Base-by-base conservation (phyloP, 92 coral and sea anemone genomes). In the Epizoanthus ramosus region DNA sequence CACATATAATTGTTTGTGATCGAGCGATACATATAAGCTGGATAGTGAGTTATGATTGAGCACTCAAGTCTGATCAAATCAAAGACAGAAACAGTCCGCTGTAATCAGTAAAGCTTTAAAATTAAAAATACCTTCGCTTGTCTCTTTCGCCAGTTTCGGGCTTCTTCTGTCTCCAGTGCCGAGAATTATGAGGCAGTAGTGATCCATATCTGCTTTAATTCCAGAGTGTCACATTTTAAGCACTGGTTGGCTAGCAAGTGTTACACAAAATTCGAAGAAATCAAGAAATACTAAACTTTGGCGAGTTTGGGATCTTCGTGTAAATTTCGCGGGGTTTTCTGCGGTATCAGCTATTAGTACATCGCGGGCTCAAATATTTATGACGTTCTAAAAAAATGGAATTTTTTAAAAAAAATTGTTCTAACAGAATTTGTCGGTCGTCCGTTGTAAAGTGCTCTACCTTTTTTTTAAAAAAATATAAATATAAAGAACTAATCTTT, bases 251-350 rank as follows among this genome's bases (percentile, higher is more conserved):
- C 19, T 39, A 9, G 19, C 13, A 59, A 23, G 24, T 23, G 2
- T 33, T 57, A 21, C 24, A 22, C 79, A 56, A 74, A 54, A 1
- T 19, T 19, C 63, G 2, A 56, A 74, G 19, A 56, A 74, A 7
- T 47, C 54, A 47, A 47, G 54, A 47, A 47, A 47, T 2, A 13
- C 35, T 10, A 13, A 21, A 45, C 6, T 19, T 22, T 43, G 13
- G 6, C 19, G 28, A 25, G 0, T 25, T n/a, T 33, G 18, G 3
- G 18, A 17, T 41, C 71, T 77, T 60, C 45, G 31, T 61, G 82
- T 69, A 61, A 77, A 77, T 77, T 77, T 77, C 82, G 71, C 82
- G 82, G 82, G 71, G 1, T 5, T 7, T 77, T 63, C 14, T 77
- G 82, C 82, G 82, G 82, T 61, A 13, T 41, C 52, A 33, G 23